Percentiles rank a stretch among this genome's conserved stretches.
Evolutionary conservation across 2,797 vertebrate species (phyloP).

Genomic region (Gambelia wislizenii): DNA sequence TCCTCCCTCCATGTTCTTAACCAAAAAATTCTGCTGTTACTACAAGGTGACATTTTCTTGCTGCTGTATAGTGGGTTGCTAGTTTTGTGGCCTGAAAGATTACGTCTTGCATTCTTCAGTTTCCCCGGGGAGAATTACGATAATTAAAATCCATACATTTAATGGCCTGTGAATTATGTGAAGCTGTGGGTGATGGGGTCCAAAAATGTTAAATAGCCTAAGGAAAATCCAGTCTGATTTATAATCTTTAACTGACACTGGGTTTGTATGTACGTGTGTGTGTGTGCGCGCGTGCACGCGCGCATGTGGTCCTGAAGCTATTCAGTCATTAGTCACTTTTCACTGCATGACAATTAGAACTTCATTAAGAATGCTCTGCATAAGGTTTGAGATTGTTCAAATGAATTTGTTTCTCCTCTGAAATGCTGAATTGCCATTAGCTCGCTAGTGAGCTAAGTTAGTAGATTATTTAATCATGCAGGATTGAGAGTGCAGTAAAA

Average conservation of each 20-base stretch:
- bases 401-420: neutral
- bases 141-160: conserved; percentile 74
- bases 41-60: conserved; percentile 43
- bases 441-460: neutral
- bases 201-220: conserved; percentile 53
- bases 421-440: neutral
- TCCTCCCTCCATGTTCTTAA: no score
- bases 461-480: neutral
- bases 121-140: conserved; percentile 58
- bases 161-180: conserved; percentile 65
- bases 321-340: conserved; percentile 1
- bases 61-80: conserved; percentile 21
- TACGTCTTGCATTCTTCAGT: conserved; percentile 48
- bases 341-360: neutral
- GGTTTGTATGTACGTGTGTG: no score
- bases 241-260: conserved; percentile 58
- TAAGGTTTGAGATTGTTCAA: neutral
- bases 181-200: conserved; percentile 42
- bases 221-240: conserved; percentile 54
- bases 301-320: conserved; percentile 15
- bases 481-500: neutral
- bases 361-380: neutral
- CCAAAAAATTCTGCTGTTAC: neutral
- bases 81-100: conserved; percentile 42
- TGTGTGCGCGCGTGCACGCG: no score